Conservation (phyloP, 2,888 invertebrate genomes). For the Allygus modestus region DNA sequence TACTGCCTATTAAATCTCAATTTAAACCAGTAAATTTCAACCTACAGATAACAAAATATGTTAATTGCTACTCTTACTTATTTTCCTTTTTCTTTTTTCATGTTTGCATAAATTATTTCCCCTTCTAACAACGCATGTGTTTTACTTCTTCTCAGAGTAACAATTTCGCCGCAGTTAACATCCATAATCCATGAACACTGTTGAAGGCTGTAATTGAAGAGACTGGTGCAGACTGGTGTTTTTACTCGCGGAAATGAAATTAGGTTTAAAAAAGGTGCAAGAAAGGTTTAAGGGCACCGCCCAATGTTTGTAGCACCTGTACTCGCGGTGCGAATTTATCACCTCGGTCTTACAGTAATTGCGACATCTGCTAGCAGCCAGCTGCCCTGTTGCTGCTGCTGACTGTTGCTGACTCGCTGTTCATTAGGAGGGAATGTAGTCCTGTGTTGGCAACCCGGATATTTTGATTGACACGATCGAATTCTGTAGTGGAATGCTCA, state of each 20-base stretch:
- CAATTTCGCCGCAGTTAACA: neutral
- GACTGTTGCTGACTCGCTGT: neutral
- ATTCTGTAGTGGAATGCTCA: neutral
- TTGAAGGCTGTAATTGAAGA: neutral
- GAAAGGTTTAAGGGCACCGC: slow-evolving; percentile 5
- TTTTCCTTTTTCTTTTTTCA: no score
- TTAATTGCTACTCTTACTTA: no score
- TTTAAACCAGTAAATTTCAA: no score
- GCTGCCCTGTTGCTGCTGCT: neutral
- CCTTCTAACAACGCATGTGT: no score
- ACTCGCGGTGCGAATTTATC: neutral
- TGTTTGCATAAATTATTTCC: no score
- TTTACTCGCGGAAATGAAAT: slow-evolving; percentile 6
- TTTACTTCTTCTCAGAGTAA: slow-evolving; percentile 10
- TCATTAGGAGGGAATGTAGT: neutral
- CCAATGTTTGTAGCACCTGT: neutral
- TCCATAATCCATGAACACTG: slow-evolving; percentile 9
- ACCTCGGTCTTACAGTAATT: neutral
- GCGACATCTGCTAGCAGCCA: neutral
- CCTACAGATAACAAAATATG: no score
- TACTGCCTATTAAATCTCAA: no score
- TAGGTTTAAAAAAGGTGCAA: slow-evolving; percentile 3
- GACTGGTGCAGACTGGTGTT: neutral
- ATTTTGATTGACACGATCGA: neutral
- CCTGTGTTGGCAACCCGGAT: neutral